Evolutionary conservation across 1,140 invertebrate species (phyloP).

Genomic region (Melanaphis sacchari): DNA sequence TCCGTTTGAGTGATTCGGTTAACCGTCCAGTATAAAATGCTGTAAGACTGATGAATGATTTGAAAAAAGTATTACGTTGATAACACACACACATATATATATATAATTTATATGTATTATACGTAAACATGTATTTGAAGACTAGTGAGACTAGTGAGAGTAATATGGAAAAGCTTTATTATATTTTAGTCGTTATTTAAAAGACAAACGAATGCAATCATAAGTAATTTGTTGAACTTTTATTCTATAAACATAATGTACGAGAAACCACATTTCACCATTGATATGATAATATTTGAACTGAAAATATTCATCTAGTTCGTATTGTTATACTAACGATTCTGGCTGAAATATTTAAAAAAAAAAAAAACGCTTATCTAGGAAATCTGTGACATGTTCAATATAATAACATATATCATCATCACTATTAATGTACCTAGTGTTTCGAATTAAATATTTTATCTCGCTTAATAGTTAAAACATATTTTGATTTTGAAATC

Average conservation of each 20-base stretch:
- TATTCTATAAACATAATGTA: neutral
- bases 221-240: neutral
- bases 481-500: neutral
- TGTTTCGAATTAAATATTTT: neutral
- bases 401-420: neutral
- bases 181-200: neutral
- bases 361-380: too few relatives aligned
- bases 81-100: neutral
- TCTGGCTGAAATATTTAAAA: neutral
- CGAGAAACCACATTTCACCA: neutral
- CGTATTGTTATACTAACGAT: neutral
- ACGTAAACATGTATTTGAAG: neutral
- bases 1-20: constrained; percentile 29
- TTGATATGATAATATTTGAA: neutral
- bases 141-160: neutral
- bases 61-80: neutral
- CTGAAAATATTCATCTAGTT: neutral
- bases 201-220: neutral
- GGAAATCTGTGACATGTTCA: too few relatives aligned
- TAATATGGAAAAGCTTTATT: neutral
- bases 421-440: neutral
- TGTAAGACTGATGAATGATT: neutral
- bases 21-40: neutral
- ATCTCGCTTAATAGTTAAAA: neutral
- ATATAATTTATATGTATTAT: too few relatives aligned